Base-by-base conservation (phyloP, 2,113 vertebrate genomes). In the Ursus arctos region DNA sequence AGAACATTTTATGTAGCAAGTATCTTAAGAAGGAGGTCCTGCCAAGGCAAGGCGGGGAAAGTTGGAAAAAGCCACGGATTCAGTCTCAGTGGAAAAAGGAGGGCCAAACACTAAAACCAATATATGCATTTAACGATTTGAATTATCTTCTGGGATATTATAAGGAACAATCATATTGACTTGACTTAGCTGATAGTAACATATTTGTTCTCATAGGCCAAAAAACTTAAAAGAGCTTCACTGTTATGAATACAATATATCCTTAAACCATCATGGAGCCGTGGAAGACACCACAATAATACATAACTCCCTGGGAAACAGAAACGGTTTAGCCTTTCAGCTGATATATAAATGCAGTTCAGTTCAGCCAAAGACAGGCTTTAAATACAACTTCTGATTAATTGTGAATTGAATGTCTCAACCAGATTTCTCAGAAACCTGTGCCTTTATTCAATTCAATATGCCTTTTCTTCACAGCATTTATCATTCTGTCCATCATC, bases 341-440 rank as follows among this genome's bases (percentile, higher is more conserved):
- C 3, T 36, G 5, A 18, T 67, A 9, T 49, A 16, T 93, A 82
- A 83, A 91, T 93, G 93, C 51, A 91, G 53, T 26, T 95, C 40
- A 51, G 43, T 31, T 15, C 43, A 47, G 24, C n/a, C 59, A 80
- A 97, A 93, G 72, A 91, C 28, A 67, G 21, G 14, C 15, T 97
- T 91, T 88, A 57, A 71, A 96, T 86, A 80, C 11, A 43, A 59
- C 19, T n/a, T 91, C 91, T 67, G n/a, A 92, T 96, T 43, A 53
- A 77, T 43, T 94, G 80, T 88, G 72, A 94, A 9, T 51, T 77
- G 61, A 97, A 40, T 71, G 2, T 86, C 49, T 95, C 53, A 80
- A 83, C 24, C 24, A 47, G 31, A 86, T 86, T 95, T 94, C 61
- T 69, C n/a, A 79, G 55, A 93, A 97, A 88, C 16, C 40, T 92